Conservation (phyloP, 2,888 invertebrate genomes). For the Pegoplata infirma region DNA sequence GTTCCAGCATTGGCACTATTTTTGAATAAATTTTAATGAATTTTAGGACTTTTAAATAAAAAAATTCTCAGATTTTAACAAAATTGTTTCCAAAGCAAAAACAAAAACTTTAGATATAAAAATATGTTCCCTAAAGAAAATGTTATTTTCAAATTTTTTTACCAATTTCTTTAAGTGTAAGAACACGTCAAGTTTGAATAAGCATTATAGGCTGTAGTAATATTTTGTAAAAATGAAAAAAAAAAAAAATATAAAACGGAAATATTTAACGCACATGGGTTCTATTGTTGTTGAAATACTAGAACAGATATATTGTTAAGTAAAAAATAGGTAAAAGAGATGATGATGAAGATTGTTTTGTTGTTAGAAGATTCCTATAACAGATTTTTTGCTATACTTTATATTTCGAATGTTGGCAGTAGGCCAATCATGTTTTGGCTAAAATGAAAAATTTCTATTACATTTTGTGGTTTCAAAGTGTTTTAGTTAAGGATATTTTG, state of each 20-base stretch:
- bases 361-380: neutral
- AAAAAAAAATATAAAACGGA: neutral
- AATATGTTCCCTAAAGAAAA: too few species aligned
- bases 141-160: too few species aligned
- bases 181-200: neutral
- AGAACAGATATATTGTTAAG: neutral
- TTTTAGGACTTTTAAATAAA: too few species aligned
- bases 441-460: slow-evolving; percentile 45
- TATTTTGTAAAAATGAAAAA: slow-evolving; percentile 1
- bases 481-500: neutral
- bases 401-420: slow-evolving; percentile 20
- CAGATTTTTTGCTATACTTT: neutral
- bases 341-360: neutral
- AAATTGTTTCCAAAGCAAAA: too few species aligned
- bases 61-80: too few species aligned
- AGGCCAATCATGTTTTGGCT: slow-evolving; percentile 42
- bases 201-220: neutral
- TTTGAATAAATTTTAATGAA: too few species aligned
- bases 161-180: neutral
- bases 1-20: too few species aligned
- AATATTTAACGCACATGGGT: slow-evolving; percentile 29
- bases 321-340: neutral
- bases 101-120: too few species aligned
- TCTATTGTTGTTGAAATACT: neutral
- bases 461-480: slow-evolving; percentile 43